Evolutionary conservation across 2,113 vertebrate genomes (phyloP).

Genomic region (Ramphastos sulfuratus): DNA sequence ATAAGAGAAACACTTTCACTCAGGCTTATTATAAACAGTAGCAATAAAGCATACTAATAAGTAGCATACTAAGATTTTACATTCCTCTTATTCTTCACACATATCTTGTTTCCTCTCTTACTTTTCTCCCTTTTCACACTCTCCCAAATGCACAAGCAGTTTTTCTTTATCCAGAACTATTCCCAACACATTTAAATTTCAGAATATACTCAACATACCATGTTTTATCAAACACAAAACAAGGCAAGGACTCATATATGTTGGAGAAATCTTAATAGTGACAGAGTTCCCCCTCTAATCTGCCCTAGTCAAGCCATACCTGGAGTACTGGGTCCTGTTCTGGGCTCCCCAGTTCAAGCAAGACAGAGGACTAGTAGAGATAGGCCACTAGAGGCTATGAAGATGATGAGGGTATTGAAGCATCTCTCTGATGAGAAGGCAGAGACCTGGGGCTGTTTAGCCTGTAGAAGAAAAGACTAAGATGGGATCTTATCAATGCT

Average conservation of each 20-base stretch:
- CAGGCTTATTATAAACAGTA: background rate
- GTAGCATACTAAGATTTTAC: background rate
- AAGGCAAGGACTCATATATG: background rate
- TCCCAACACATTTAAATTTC: background rate
- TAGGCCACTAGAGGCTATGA: no score
- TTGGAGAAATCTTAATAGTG: background rate
- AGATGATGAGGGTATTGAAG: no score
- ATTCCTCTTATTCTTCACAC: background rate
- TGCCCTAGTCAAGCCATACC: no score
- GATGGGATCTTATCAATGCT: no score
- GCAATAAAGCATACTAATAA: conserved; percentile 60
- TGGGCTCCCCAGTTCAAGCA: no score
- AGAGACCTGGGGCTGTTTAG: no score
- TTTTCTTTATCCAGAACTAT: background rate
- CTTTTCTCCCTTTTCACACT: background rate
- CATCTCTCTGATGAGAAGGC: no score
- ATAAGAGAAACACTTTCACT: background rate
- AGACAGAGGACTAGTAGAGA: no score
- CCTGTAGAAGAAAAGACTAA: no score
- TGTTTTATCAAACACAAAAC: background rate
- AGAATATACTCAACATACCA: background rate
- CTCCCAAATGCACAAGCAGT: background rate
- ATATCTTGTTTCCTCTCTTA: background rate
- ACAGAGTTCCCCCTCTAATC: background rate
- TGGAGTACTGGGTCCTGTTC: no score